A percentile compares a stretch with the other conserved stretches of the same genome.
Evolutionary conservation across 2,797 vertebrate genomes (phyloP).

Genomic region (Pitangus sulphuratus): DNA sequence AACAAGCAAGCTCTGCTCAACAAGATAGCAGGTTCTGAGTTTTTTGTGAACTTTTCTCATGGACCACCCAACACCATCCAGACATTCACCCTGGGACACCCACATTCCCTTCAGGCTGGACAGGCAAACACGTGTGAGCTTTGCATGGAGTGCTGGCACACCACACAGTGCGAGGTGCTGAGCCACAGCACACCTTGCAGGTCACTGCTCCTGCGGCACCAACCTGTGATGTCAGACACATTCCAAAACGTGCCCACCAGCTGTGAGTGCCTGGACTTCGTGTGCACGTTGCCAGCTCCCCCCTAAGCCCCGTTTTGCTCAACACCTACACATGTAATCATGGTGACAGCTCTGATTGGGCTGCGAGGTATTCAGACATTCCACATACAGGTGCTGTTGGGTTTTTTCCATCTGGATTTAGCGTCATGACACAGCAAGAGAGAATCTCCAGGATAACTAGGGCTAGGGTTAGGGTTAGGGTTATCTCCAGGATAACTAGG

Average conservation of each 20-base stretch:
- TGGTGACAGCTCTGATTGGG: background rate
- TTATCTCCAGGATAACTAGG: background rate
- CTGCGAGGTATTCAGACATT: background rate
- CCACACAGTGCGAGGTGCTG: rapidly evolving
- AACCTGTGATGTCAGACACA: rapidly evolving
- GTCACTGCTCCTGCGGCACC: background rate
- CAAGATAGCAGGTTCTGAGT: background rate
- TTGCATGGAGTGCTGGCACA: background rate
- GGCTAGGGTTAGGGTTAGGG: too few relatives aligned
- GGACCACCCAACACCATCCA: background rate
- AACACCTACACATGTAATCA: background rate
- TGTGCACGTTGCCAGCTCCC: background rate
- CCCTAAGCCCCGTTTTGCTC: background rate
- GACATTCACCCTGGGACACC: background rate
- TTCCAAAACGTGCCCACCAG: background rate
- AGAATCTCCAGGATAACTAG: background rate
- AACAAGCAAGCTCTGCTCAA: background rate
- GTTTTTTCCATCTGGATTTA: background rate
- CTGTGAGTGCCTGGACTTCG: rapidly evolving
- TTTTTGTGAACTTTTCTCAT: background rate
- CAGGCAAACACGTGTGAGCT: rapidly evolving
- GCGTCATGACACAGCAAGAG: background rate
- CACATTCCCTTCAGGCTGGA: background rate
- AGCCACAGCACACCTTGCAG: background rate
- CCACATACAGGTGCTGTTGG: rapidly evolving